A percentile compares a stretch with the other conserved stretches of the same genome.
Conservation (phyloP, 2,888 invertebrate species). For the Mycogona germanica region DNA sequence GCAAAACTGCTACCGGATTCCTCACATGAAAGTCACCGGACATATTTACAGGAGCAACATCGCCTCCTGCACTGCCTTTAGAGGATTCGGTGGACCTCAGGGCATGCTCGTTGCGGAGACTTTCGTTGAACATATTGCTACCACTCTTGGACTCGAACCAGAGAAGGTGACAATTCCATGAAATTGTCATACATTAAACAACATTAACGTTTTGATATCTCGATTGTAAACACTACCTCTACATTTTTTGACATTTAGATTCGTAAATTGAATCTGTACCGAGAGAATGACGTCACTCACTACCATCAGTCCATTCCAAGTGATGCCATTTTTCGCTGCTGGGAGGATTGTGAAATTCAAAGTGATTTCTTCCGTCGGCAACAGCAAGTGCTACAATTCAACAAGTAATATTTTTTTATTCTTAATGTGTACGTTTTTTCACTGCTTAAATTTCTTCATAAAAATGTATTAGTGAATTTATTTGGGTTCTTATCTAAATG, state of each 20-base stretch:
- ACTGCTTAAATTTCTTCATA: no score
- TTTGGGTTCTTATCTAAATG: no score
- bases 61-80: conserved; percentile 84
- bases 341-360: conserved; percentile 59
- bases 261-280: conserved; percentile 59
- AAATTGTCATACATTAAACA: neutral
- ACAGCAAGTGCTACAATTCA: conserved; percentile 50
- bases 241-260: conserved; percentile 33
- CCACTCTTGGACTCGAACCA: conserved; percentile 48
- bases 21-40: conserved; percentile 54
- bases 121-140: conserved; percentile 62
- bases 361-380: conserved; percentile 50
- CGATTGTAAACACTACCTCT: neutral
- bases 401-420: conserved; percentile 42
- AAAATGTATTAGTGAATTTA: no score
- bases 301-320: conserved; percentile 58
- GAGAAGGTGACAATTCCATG: conserved; percentile 45
- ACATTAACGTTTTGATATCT: no score
- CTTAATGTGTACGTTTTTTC: neutral
- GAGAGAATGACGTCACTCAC: conserved; percentile 62
- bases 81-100: conserved; percentile 86
- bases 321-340: conserved; percentile 61
- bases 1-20: conserved; percentile 68
- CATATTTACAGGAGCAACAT: conserved; percentile 67
- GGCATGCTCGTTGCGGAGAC: conserved; percentile 82